Base-by-base conservation (phyloP, 2,888 invertebrate species). In the Julus scandinavius region DNA sequence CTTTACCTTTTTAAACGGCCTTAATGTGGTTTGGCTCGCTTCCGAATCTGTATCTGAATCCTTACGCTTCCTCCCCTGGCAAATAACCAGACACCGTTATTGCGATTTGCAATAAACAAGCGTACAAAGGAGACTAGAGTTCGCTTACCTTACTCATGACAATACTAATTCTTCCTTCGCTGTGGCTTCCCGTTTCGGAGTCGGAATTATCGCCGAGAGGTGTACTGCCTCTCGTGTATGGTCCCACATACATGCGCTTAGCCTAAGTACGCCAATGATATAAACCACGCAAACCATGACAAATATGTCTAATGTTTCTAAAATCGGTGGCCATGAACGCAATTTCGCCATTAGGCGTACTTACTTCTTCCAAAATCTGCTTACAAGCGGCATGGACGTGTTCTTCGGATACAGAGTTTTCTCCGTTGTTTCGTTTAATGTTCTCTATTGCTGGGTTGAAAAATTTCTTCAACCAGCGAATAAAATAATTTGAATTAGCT, bases 391-490 rank as follows among this genome's bases (percentile, higher is more conserved):
- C 95, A 49, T 92, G 92, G 38, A 94, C 91, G 92, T 96, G 95
- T 91, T 96, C 96, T 92, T 96, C 96, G 90, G 94, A 95, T 13
- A 96, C 95, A 91, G 95, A 95, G 91, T 95, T 95, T 91, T 94
- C 94, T 5, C 96, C 96, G 91, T 96, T 93, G 92, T 96, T 96
- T 90, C 94, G 93, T 91, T 95, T 94, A 90, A 96, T 96, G 91
- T 96, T 96, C 90, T 95, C 94, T 63, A 96, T 94, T 89, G 96
- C 96, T 90, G 96, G 96, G 91, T 95, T 95, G 93, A 96, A 96
- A 92, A 95, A 96, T 93, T 95, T 95, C 96, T 96, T n/a, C 15
- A 93, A 88, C 94, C 94, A 89, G 49, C 88, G 89, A 88, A 88
- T 88, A 50, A 29, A 29, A 29, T 29, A 29, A 29, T 29, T 29